phyloP scores from a whole-genome alignment of 2,113 vertebrate genomes.

The Nycticebus coucang region DNA sequence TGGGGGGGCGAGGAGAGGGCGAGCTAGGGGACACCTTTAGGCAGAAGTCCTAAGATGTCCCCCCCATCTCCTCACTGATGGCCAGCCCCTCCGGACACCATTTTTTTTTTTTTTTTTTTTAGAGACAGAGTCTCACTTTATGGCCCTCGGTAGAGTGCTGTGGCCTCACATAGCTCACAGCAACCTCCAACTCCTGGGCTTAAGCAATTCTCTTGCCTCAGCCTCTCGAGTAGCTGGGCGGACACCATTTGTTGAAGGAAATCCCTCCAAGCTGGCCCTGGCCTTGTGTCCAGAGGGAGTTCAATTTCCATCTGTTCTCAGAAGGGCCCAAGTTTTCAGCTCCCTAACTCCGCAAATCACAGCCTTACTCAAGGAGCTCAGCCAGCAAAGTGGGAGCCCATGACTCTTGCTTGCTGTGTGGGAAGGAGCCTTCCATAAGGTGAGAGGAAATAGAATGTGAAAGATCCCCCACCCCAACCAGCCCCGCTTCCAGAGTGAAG shows the following conservation, averaged over 20 bases:
- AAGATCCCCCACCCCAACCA: background rate
- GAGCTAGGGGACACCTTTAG: slow-evolving; percentile 36
- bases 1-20: background rate
- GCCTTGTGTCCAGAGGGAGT: slow-evolving; percentile 32
- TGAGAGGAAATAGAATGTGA: background rate
- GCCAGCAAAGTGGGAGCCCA: slow-evolving; percentile 47
- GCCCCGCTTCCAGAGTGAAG: slow-evolving; percentile 14
- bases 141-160: too few species aligned
- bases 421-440: background rate
- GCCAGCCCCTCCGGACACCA: too few species aligned
- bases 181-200: too few species aligned
- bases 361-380: slow-evolving; percentile 51
- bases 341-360: slow-evolving; percentile 60
- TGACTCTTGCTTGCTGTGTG: slow-evolving; percentile 25
- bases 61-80: background rate
- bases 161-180: too few species aligned
- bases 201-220: too few species aligned
- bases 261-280: slow-evolving; percentile 13
- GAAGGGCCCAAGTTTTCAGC: slow-evolving; percentile 4
- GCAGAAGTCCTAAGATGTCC: slow-evolving; percentile 1
- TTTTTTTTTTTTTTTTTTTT: too few species aligned
- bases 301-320: background rate
- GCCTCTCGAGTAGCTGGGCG: too few species aligned
- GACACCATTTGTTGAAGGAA: slow-evolving; percentile 25
- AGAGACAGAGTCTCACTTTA: too few species aligned